Evolutionary conservation across 2,113 vertebrate genomes (phyloP), one percentile per base, ranked within the genome.

Genomic region (rabbit (Oryctolagus cuniculus)): DNA sequence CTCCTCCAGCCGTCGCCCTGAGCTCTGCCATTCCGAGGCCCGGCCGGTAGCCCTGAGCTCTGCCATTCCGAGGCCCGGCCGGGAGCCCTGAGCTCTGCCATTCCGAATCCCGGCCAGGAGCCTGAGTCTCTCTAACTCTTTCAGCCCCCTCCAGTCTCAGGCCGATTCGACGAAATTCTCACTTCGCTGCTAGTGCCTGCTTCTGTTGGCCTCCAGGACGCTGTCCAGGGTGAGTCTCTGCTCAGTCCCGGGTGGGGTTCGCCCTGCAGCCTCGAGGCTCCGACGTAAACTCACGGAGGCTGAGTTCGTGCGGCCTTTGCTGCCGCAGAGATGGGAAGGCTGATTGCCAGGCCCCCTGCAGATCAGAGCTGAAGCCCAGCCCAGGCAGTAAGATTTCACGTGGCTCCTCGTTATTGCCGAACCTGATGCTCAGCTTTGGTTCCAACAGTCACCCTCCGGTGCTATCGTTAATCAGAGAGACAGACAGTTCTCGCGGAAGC

Each of bases 61-160:
- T 5, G 5, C 0, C 0, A 6, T 25, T 34, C 36, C 51, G 4
- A 74, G 38, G 5, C 27, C 5, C 25, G 25, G 24, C 34, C 3
- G 11, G 11, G n/a, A 89, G 34, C 10, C n/a, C n/a, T n/a, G 49
- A 70, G 1, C 49, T 51, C 10, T 5, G 5, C 0, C 0, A 6
- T 25, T 34, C 36, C 51, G 6, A 74, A 36, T 31, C 27, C 5
- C 25, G 25, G 24, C n/a, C 3, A 16, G 10, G n/a, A 89, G 34
- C 10, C n/a, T 4, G 1, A 55, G 31, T 58, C 55, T 19, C 4
- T 58, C 55, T 58, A 17, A 58, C 6, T 25, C 24, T 5, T 25
- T 58, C 27, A 69, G 36, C 36, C 21, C 36, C 44, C 6, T 44
- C 44, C 44, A 44, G 44, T 44, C 44, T 44, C 44, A 44, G 44